Base-by-base conservation (phyloP, 2,888 invertebrate species). In the Labia minor region DNA sequence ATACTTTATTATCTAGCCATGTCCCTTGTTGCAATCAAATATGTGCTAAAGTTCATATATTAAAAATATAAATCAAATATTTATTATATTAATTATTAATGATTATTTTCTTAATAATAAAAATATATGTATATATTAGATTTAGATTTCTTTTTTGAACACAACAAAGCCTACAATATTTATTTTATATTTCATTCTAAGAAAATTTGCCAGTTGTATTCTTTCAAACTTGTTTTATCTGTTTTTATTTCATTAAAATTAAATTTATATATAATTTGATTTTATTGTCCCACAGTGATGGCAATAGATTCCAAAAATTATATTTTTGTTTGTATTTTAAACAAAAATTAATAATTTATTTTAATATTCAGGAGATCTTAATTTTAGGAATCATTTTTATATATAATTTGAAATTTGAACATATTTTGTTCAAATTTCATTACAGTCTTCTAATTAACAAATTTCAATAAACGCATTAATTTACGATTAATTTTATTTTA, bases 371-470 rank as follows among this genome's bases (percentile, higher is more conserved):
- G 49, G 49, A n/a, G 49, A 49, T 4, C 14, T 26, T 26, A 26
- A 26, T 26, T 49, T n/a, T 49, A 49, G 49, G 49, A 49, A 49
- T 49, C 49, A 49, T 49, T 33, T 33, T 33, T 49, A 3, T 4
- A n/a, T 49, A 49, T 49, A 49, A 49, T 49, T 49, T 16, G 49
- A 49, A 49, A 49, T 14, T 49, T 49, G 49, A 14, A 49, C 49
- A 49, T 8, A 49, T 49, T 33, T 49, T n/a, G 49, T 49, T 14
- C 49, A 49, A 49, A 14, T 8, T 10, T 49, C 49, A 49, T n/a
- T 26, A 26, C 49, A 49, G 49, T 49, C 49, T 49, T 49, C 49
- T 49, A 49, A 49, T 49, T 49, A 49, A 49, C 49, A 49, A 49
- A 49, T 4, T 49, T 4, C 3, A 49, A 49, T 49, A 49, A 3